phyloP scores from a whole-genome alignment of 2,797 vertebrate genomes.

The Eutrigla gurnardus region DNA sequence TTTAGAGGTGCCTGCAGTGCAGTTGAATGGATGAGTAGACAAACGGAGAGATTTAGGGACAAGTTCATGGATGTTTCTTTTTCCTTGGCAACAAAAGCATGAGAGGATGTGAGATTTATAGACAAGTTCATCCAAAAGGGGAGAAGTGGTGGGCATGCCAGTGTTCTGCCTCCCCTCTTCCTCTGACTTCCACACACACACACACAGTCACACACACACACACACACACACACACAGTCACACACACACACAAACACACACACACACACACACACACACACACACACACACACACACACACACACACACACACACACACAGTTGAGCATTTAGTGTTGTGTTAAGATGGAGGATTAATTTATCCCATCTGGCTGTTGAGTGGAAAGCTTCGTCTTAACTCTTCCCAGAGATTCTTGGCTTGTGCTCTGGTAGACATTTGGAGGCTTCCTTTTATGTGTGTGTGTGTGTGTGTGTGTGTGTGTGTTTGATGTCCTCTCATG shows the following conservation, averaged over 20 bases:
- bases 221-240: constrained; percentile 35
- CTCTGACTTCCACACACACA: constrained; percentile 20
- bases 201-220: constrained; percentile 25
- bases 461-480: constrained; percentile 3
- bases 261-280: constrained; percentile 7
- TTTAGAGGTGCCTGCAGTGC: constrained; percentile 56
- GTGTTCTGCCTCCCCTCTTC: constrained; percentile 19
- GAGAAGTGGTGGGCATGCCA: constrained; percentile 43
- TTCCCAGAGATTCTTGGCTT: constrained; percentile 74
- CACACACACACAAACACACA: constrained; percentile 29
- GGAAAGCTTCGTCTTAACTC: constrained; percentile 70
- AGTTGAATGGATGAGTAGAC: constrained; percentile 60
- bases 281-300: constrained; percentile 28
- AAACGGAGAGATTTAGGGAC: constrained; percentile 51
- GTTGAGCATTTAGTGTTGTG: constrained; percentile 62
- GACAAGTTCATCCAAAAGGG: constrained; percentile 51
- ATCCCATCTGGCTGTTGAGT: constrained; percentile 73
- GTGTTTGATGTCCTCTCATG: constrained; percentile 24
- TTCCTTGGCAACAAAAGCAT: constrained; percentile 51
- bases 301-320: constrained; percentile 37
- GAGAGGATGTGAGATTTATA: constrained; percentile 67
- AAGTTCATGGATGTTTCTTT: constrained; percentile 56
- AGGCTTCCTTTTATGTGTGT: constrained; percentile 26
- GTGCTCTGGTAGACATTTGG: constrained; percentile 48
- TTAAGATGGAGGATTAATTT: constrained; percentile 78